Base-by-base conservation (phyloP, 1,140 invertebrate species). In the Idris sp. region DNA sequence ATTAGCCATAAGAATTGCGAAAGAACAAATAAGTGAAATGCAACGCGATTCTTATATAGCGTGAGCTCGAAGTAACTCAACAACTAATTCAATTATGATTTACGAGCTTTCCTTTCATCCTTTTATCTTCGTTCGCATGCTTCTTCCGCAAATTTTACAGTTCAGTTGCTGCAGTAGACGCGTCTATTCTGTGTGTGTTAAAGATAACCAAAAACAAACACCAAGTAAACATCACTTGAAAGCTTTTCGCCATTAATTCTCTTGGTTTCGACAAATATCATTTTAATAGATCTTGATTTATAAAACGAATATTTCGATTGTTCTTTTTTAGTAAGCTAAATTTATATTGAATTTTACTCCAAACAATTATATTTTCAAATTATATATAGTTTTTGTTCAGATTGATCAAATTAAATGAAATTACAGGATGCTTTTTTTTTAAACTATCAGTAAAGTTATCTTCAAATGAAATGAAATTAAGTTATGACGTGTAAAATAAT, bases 51-150 rank as follows among this genome's bases (percentile, higher is more conserved):
- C n/a, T n/a, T n/a, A n/a, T n/a, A n/a, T 67, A 49, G 49, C 62
- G 51, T 69, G 71, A 61, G 49, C 71, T 74, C 62, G 62, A 56
- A 62, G 71, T 40, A 49, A 74, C 56, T 76, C 54, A 67, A 22
- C 53, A 40, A 41, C 61, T 71, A 76, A 76, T 76, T 76, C 56
- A 76, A 76, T 76, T 76, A 76, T 68, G 68, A 68, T 28, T 68
- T 73, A 68, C 51, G 51, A 62, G 68, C 65, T 72, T 72, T 67
- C 62, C 43, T 73, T 73, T 73, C 67, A 62, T 72, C 51, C 62
- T 69, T 73, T 68, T 62, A 68, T 73, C 61, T 69, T 65, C 9
- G 16, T 64, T 76, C 49, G 62, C 48, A 64, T 53, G 36, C 48
- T n/a, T 25, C 49, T 69, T 40, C 65, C 71, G 75, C 69, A 77